Conservation (phyloP, 2,113 vertebrate genomes). For the Sminthopsis crassicaudata region DNA sequence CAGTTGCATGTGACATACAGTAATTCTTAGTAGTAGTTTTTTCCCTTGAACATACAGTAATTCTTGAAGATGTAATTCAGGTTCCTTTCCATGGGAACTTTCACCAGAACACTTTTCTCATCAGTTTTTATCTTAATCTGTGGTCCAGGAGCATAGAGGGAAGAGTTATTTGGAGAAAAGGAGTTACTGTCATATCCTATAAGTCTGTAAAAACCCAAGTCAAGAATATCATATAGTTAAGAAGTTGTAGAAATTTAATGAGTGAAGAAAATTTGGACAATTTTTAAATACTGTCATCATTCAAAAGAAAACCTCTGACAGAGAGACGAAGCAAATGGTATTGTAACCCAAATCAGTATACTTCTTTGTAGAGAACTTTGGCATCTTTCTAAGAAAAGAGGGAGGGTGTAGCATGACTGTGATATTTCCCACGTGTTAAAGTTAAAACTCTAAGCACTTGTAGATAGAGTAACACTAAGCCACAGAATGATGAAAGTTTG, state of each 20-base stretch:
- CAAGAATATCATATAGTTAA: not conserved
- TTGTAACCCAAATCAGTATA: not conserved
- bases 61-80: not conserved
- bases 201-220: not conserved
- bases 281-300: not conserved
- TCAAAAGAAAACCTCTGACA: not conserved
- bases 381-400: not conserved
- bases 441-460: not conserved
- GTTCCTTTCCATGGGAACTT: not conserved
- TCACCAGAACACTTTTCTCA: not conserved
- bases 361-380: conserved; percentile 32
- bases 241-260: not conserved
- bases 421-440: conserved; percentile 49
- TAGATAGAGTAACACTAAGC: conserved; percentile 4
- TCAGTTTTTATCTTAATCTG: not conserved
- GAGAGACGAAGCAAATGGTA: not conserved
- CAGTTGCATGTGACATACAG: not conserved
- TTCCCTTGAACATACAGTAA: not conserved
- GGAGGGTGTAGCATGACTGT: not conserved
- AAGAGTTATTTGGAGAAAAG: too few relatives aligned
- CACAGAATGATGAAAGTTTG: not conserved
- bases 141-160: not conserved
- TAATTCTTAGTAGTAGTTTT: not conserved
- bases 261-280: not conserved
- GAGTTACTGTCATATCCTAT: not conserved